These are phyloP conservation scores for Siniperca knerii DNA, from an alignment of 2,113 vertebrate genomes.

Conservation along the genomic window DNA sequence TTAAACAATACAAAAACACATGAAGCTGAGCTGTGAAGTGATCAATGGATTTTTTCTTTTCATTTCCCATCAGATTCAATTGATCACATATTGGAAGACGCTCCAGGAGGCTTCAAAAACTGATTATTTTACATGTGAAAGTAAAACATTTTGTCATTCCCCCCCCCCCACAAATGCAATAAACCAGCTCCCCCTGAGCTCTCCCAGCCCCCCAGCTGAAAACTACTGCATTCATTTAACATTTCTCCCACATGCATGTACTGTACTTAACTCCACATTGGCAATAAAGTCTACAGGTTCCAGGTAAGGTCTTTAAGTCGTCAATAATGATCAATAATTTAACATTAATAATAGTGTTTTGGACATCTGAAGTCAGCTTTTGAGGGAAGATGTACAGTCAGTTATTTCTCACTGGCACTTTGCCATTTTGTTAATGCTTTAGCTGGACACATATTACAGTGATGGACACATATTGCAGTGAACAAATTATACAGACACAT, in stretches of 20 bases:
- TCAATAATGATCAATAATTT: constrained; percentile 50
- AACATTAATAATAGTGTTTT: constrained; percentile 21
- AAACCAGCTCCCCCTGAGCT: not conserved
- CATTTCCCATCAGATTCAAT: not conserved
- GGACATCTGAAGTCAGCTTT: constrained; percentile 24
- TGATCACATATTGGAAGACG: not conserved
- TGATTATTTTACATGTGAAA: not conserved
- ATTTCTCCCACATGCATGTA: not conserved
- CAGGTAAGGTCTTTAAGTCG: not conserved
- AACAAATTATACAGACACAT: not conserved
- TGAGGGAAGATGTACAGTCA: not conserved
- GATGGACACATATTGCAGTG: constrained; percentile 23
- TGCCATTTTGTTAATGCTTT: constrained; percentile 55
- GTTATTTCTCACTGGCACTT: constrained; percentile 38
- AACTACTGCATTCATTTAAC: constrained; percentile 5
- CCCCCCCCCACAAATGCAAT: not conserved
- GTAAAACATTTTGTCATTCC: not conserved
- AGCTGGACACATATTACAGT: constrained; percentile 20
- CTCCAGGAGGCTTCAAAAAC: not conserved
- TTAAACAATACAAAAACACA: not conserved
- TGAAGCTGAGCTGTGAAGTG: not conserved
- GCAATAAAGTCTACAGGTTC: not conserved
- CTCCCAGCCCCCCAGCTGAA: not conserved
- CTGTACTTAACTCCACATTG: not conserved
- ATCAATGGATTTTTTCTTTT: not conserved